phyloP scores from a whole-genome alignment of 1,140 invertebrate genomes.

The Bombus confusus region DNA sequence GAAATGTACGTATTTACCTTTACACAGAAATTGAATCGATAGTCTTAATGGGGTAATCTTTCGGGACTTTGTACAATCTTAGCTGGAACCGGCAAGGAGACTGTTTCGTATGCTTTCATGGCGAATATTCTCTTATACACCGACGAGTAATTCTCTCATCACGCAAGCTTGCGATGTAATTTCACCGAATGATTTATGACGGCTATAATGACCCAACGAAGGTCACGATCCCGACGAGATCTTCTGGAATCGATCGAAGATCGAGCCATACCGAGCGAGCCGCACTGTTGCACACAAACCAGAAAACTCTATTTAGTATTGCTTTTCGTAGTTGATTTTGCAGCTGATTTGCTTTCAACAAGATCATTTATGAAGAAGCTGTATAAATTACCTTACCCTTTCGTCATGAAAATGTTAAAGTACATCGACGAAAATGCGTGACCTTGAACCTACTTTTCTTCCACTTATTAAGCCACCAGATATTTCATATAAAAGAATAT shows the following conservation, averaged over 20 bases:
- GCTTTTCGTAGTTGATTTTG: slow-evolving; percentile 1
- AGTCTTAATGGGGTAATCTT: slow-evolving; percentile 39
- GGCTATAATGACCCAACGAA: slow-evolving; percentile 69
- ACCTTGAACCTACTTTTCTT: not conserved
- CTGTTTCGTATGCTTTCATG: slow-evolving; percentile 51
- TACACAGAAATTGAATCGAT: slow-evolving; percentile 5
- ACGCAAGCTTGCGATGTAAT: slow-evolving; percentile 69
- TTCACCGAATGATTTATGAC: slow-evolving; percentile 71
- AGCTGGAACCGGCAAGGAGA: slow-evolving; percentile 6
- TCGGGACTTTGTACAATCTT: slow-evolving; percentile 27
- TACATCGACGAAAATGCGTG: not conserved
- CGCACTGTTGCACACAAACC: not conserved
- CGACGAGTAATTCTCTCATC: slow-evolving; percentile 72
- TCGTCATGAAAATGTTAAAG: not conserved
- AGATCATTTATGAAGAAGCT: slow-evolving; percentile 9
- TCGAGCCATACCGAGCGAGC: slow-evolving; percentile 21
- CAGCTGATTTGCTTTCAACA: slow-evolving; percentile 12
- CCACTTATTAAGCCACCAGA: not conserved
- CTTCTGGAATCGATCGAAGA: slow-evolving; percentile 65
- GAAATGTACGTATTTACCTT: slow-evolving; percentile 15
- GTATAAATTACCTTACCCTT: slow-evolving; percentile 23
- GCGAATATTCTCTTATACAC: slow-evolving; percentile 58
- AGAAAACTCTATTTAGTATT: slow-evolving; percentile 38
- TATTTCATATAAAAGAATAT: not conserved
- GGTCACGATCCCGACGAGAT: slow-evolving; percentile 70